Conservation (phyloP, 2,888 invertebrate genomes). For the Dolichomitus sp. region DNA sequence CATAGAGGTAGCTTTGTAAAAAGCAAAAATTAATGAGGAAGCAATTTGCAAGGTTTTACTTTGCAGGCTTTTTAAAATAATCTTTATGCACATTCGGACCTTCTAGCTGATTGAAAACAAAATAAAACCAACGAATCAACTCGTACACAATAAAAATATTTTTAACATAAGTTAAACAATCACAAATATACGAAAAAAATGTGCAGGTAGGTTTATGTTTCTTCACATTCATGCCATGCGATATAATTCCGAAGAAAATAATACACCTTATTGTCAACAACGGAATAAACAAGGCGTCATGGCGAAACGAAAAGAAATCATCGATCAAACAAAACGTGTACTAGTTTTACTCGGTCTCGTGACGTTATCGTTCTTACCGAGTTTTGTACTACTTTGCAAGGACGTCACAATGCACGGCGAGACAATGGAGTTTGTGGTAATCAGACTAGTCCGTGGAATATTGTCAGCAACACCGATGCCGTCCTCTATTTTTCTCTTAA, state of each 20-base stretch:
- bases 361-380: constrained; percentile 76
- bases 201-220: constrained; percentile 4
- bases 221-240: constrained; percentile 27
- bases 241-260: constrained; percentile 1
- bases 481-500: constrained; percentile 83
- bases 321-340: constrained; percentile 38
- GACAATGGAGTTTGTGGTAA: constrained; percentile 72
- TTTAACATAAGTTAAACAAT: not conserved
- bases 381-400: constrained; percentile 78
- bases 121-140: not conserved
- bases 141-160: not conserved
- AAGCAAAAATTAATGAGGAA: no score
- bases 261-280: not conserved
- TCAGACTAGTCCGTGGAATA: constrained; percentile 70
- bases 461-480: constrained; percentile 69
- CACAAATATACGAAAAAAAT: constrained; percentile 3
- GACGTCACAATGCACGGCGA: constrained; percentile 73
- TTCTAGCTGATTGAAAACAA: not conserved
- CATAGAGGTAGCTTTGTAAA: no score
- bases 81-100: not conserved
- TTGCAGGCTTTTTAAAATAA: no score
- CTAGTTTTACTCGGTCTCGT: not conserved
- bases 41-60: no score
- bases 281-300: not conserved
- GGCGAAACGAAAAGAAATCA: constrained; percentile 11